Evolutionary conservation across 2,888 invertebrate species (phyloP).

Genomic region (Euproctis similis): DNA sequence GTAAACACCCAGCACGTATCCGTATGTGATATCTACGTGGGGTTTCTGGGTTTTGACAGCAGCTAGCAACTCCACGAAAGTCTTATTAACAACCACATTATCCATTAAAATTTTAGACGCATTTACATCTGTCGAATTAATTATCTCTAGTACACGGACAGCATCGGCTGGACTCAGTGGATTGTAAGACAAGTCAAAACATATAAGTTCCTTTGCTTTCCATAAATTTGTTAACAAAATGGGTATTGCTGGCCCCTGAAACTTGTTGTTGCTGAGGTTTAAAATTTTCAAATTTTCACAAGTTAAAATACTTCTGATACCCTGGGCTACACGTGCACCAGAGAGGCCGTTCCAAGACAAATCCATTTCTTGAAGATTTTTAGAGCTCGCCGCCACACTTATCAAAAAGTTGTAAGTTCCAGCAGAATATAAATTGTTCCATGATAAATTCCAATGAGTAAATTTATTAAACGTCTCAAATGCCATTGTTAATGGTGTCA

Average conservation of each 20-base stretch:
- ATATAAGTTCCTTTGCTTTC: conserved; percentile 34
- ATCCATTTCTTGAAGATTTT: conserved; percentile 34
- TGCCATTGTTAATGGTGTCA: conserved; percentile 30
- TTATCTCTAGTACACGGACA: conserved; percentile 28
- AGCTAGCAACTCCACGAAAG: conserved; percentile 29
- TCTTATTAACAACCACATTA: conserved; percentile 33
- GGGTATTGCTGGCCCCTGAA: conserved; percentile 31
- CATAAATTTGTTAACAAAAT: conserved; percentile 23
- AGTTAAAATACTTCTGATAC: conserved; percentile 29
- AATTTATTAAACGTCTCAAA: conserved; percentile 42
- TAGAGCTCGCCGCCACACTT: conserved; percentile 31
- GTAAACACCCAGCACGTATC: conserved; percentile 25
- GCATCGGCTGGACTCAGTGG: conserved; percentile 42
- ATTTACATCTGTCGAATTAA: conserved; percentile 29
- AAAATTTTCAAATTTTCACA: conserved; percentile 31
- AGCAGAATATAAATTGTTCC: conserved; percentile 39
- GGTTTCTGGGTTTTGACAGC: conserved; percentile 25
- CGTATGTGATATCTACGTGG: conserved; percentile 35
- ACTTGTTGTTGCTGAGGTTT: conserved; percentile 43
- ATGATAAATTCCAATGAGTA: conserved; percentile 43
- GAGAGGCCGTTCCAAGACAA: conserved; percentile 47
- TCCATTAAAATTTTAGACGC: conserved; percentile 39
- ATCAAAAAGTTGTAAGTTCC: conserved; percentile 31
- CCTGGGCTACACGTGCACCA: conserved; percentile 31
- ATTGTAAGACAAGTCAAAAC: conserved; percentile 46